A percentile compares a stretch with the other conserved stretches of the same genome.
Evolutionary conservation across 2,113 vertebrate genomes (phyloP).

Genomic region (Chaetops frenatus): DNA sequence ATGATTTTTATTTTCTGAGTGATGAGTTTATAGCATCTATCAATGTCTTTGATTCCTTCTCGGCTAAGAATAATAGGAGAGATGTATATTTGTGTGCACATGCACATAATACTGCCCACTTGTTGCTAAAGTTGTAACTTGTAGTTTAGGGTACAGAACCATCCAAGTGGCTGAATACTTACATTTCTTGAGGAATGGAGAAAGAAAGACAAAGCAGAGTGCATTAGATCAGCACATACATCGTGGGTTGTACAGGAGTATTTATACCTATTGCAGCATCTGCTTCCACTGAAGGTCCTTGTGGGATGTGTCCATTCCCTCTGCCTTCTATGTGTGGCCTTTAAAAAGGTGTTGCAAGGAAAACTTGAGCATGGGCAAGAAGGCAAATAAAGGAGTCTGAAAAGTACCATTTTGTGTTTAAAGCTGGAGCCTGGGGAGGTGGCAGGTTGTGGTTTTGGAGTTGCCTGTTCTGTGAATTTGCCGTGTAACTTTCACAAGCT

Average conservation of each 20-base stretch:
- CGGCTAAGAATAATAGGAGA: background rate
- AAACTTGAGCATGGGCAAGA: background rate
- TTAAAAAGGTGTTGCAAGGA: background rate
- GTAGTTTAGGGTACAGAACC: background rate
- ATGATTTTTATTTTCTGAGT: background rate
- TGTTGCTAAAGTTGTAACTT: background rate
- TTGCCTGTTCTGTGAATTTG: background rate
- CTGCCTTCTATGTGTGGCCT: background rate
- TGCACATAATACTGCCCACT: accelerated
- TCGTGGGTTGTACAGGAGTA: background rate
- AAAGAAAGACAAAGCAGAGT: background rate
- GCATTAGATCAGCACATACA: background rate
- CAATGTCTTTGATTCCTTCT: background rate
- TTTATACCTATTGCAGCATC: background rate
- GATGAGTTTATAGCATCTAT: background rate
- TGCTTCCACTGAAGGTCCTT: background rate
- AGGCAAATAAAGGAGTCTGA: background rate
- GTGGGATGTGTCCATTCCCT: background rate
- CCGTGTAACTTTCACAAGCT: background rate
- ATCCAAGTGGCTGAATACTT: background rate
- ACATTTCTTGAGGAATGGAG: background rate
- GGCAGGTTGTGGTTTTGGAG: background rate
- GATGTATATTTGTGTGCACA: accelerated
- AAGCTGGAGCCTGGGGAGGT: background rate
- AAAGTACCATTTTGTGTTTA: background rate